A percentile compares a stretch with the other conserved stretches of the same genome.
Conservation (phyloP, 37 sponge, comb jelly and placozoan genomes). For the Theonella swinhoei region DNA sequence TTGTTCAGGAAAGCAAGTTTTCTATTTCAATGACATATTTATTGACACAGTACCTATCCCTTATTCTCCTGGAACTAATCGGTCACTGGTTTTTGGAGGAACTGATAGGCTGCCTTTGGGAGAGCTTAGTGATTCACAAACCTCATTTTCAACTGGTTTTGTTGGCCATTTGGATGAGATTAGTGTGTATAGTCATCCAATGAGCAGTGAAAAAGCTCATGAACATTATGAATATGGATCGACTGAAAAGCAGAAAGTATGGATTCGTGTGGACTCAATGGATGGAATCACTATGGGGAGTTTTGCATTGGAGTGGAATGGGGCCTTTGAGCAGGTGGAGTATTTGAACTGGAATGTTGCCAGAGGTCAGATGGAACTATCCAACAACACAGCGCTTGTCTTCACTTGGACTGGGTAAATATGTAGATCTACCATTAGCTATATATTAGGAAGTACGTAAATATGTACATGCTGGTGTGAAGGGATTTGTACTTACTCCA, state of each 20-base stretch:
- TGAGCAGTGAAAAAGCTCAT: not conserved
- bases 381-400: not conserved
- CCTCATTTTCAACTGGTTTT: slow-evolving; percentile 10
- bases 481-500: too few species aligned
- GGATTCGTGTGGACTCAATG: slow-evolving; percentile 38
- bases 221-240: slow-evolving; percentile 61
- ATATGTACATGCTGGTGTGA: too few species aligned
- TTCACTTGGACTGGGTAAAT: slow-evolving; percentile 76
- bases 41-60: not conserved
- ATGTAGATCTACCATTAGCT: not conserved
- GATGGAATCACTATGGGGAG: slow-evolving; percentile 32
- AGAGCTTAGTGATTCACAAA: not conserved
- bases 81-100: slow-evolving; percentile 48
- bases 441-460: not conserved
- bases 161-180: slow-evolving; percentile 63
- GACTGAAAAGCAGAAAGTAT: slow-evolving; percentile 54
- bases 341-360: slow-evolving; percentile 44
- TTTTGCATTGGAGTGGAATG: not conserved
- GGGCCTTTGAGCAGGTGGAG: slow-evolving; percentile 6
- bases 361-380: not conserved
- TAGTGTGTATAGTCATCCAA: slow-evolving; percentile 28
- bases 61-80: slow-evolving; percentile 2
- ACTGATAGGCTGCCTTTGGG: not conserved
- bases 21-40: slow-evolving; percentile 16
- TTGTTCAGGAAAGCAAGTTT: slow-evolving; percentile 26